Evolutionary conservation across 2,113 vertebrate species (phyloP), one percentile per base, ranked within the genome.

Genomic region (Panthera uncia): DNA sequence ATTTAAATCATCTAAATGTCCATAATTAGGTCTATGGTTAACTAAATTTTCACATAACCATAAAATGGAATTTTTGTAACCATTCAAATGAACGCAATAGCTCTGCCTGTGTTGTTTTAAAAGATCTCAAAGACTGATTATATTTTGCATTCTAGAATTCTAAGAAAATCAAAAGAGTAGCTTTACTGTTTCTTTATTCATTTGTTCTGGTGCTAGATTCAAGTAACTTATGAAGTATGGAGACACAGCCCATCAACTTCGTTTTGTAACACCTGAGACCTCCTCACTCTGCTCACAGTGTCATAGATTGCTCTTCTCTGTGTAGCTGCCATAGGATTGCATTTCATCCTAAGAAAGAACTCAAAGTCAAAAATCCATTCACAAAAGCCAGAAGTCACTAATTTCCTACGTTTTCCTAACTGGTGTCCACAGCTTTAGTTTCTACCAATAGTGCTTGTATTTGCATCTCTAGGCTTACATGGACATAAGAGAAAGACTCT

Each of bases 221-320:
- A 33, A 89, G 19, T 10, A 55, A 79, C 31, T 81, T 91, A 95
- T 79, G 36, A 65, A 57, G 33, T 84, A 38, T 45, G 36, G 69
- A 96, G 66, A 23, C 41, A 55, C 16, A 12, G 48, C 5, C 5
- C 41, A 65, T 86, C 55, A 41, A 0, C 71, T 89, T 97, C 71
- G 41, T 25, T 89, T 83, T 83, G 41, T 73, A 63, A 74, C 18
- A 52, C 8, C 1, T 61, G 79, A 68, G 57, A 61, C 0, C 0
- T 76, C 57, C 78, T 93, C 76, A 38, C 68, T 12, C 50, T 93
- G 31, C 41, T 78, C 68, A 61, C 23, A n/a, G 92, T 90, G 71
- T 98, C 97, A 78, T 98, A 98, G 97, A n/a, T 98, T 98, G 33
- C 1, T 97, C 83, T 97, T 98, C 80, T 96, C 96, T 33, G 89